Conservation (phyloP, 2,888 invertebrate genomes). For the Drosophila testacea region DNA sequence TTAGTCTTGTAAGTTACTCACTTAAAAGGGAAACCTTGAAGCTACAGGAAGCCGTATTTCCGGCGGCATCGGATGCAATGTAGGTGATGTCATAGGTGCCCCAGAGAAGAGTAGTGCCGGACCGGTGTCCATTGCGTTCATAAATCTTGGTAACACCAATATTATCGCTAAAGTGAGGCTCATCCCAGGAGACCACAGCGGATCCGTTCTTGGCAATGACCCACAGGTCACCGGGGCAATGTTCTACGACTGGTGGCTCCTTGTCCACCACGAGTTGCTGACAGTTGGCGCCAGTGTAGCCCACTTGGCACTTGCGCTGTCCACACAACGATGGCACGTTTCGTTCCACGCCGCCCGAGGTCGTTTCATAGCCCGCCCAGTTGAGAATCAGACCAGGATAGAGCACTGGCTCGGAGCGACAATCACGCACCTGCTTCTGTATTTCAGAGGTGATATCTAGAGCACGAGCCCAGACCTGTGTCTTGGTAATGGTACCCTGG, state of each 20-base stretch:
- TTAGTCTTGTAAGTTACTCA: constrained; percentile 86
- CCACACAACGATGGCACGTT: constrained; percentile 97
- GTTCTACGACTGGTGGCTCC: constrained; percentile 93
- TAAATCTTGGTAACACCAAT: constrained; percentile 92
- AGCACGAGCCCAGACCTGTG: constrained; percentile 97
- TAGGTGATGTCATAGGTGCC: constrained; percentile 97
- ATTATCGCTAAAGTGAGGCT: constrained; percentile 95
- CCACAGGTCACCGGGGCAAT: constrained; percentile 97
- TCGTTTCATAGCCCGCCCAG: constrained; percentile 97
- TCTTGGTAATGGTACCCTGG: constrained; percentile 97
- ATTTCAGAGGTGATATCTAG: constrained; percentile 96
- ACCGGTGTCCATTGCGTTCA: constrained; percentile 94
- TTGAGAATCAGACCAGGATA: constrained; percentile 94
- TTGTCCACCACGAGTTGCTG: constrained; percentile 94
- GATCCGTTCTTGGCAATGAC: constrained; percentile 97
- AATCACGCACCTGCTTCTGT: constrained; percentile 96
- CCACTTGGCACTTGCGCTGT: constrained; percentile 94
- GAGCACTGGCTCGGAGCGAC: constrained; percentile 95
- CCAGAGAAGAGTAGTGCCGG: constrained; percentile 95
- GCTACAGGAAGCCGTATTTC: constrained; percentile 95
- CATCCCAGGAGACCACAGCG: constrained; percentile 95
- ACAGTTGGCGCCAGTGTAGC: constrained; percentile 94
- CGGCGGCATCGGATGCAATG: constrained; percentile 96
- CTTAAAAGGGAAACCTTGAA: constrained; percentile 96
- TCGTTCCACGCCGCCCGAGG: constrained; percentile 94